These are phyloP conservation scores for Drosophila prolongata DNA, from an alignment of 2,888 invertebrate genomes.

Conservation along the genomic window DNA sequence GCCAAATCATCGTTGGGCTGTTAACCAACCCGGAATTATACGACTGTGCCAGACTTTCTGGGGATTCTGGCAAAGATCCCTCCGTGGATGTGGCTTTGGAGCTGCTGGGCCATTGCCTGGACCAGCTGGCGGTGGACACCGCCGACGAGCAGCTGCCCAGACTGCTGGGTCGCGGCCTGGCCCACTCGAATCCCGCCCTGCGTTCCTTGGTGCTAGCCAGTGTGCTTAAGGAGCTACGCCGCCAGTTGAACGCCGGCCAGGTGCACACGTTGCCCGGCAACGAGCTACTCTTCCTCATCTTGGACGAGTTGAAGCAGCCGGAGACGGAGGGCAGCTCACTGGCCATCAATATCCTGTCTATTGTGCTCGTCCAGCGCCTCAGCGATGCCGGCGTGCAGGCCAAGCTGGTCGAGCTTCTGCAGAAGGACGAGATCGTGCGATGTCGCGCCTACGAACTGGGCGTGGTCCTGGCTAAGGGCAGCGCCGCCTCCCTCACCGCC, in stretches of 20 bases:
- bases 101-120: constrained; percentile 87
- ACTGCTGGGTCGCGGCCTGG: constrained; percentile 87
- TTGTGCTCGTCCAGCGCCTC: constrained; percentile 64
- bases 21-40: constrained; percentile 87
- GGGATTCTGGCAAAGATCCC: constrained; percentile 84
- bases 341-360: constrained; percentile 72
- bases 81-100: constrained; percentile 88
- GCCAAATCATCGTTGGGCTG: constrained; percentile 81
- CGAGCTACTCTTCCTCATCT: constrained; percentile 67
- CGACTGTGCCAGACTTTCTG: constrained; percentile 84
- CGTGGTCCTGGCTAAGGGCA: constrained; percentile 87
- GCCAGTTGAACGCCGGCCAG: constrained; percentile 19
- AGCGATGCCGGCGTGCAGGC: constrained; percentile 59
- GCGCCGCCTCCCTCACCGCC: constrained; percentile 86
- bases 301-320: constrained; percentile 75
- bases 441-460: constrained; percentile 85
- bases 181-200: constrained; percentile 87
- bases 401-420: constrained; percentile 61
- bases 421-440: constrained; percentile 67
- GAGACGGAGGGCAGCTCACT: constrained; percentile 71
- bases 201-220: constrained; percentile 88
- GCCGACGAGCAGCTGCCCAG: constrained; percentile 85
- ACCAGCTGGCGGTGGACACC: constrained; percentile 38
- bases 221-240: constrained; percentile 83
- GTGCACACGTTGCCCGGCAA: constrained; percentile 52